Conservation (phyloP, 2,888 invertebrate species). For the Nomada hirtipes region DNA sequence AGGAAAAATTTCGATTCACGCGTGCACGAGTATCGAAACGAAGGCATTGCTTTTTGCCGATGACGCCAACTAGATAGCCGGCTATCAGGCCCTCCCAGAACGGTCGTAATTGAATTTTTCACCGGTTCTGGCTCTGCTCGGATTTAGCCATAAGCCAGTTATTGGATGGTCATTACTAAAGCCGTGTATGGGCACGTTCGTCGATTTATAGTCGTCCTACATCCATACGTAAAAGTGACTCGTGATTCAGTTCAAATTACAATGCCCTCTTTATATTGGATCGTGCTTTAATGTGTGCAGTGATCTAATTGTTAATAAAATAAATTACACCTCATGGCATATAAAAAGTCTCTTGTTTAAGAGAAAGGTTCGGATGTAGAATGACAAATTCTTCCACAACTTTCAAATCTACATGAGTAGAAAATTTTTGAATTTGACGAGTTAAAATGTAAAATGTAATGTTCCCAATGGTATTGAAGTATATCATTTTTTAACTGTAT, state of each 20-base stretch:
- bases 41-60: conserved; percentile 22
- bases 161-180: conserved; percentile 51
- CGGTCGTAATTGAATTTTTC: conserved; percentile 58
- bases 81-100: conserved; percentile 31
- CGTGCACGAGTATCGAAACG: conserved; percentile 5
- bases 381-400: no score
- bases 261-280: no score
- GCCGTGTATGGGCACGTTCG: conserved; percentile 7
- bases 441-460: no score
- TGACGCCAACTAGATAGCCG: conserved; percentile 14
- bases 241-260: conserved; percentile 7
- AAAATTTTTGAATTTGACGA: no score
- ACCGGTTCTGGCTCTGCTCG: conserved; percentile 40
- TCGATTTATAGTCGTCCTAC: conserved; percentile 27
- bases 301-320: no score
- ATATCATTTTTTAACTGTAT: no score
- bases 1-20: background rate
- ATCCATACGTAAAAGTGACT: background rate
- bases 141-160: conserved; percentile 49
- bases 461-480: no score
- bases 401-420: no score
- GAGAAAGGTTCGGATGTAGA: no score
- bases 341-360: no score
- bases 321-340: no score
- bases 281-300: no score